Evolutionary conservation across 2,113 vertebrate species (phyloP).

Genomic region (Entelurus aequoreus): DNA sequence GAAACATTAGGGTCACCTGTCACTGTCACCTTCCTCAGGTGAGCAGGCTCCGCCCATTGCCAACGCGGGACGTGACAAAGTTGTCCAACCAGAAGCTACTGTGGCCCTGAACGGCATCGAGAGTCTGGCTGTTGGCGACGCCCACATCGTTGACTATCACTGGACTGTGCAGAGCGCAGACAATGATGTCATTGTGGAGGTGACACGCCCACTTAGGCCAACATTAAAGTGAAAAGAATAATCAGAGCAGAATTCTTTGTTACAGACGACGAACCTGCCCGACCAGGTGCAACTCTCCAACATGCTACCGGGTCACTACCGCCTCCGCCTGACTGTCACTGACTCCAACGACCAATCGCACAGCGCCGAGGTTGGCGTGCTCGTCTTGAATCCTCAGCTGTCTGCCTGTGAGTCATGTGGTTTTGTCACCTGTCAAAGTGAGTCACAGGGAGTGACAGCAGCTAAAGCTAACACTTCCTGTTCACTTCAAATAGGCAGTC

Average conservation of each 20-base stretch:
- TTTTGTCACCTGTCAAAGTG: too few species aligned
- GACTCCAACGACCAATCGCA: constrained; percentile 66
- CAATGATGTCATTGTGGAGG: constrained; percentile 61
- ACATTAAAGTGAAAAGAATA: too few species aligned
- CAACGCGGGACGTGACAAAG: constrained; percentile 70
- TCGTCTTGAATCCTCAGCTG: constrained; percentile 75
- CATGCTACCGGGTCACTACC: constrained; percentile 73
- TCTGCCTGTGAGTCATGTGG: constrained; percentile 72
- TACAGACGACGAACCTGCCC: constrained; percentile 61
- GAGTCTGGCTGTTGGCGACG: constrained; percentile 68
- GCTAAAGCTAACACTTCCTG: neutral
- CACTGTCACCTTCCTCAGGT: constrained; percentile 48
- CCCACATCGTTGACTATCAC: constrained; percentile 63
- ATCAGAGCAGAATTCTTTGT: neutral
- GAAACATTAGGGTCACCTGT: neutral
- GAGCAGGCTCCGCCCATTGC: constrained; percentile 70
- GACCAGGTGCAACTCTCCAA: constrained; percentile 75
- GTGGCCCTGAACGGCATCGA: constrained; percentile 76
- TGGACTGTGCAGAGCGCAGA: constrained; percentile 74
- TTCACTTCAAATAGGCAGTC: neutral
- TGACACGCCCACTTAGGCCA: constrained; percentile 35
- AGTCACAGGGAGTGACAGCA: too few species aligned
- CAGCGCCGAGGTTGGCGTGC: constrained; percentile 64
- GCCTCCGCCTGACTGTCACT: constrained; percentile 75
- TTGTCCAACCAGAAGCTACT: constrained; percentile 69